A percentile compares a stretch with the other conserved stretches of the same genome.
Evolutionary conservation across 2,113 vertebrate species (phyloP).

Genomic region (Scytalopus superciliaris): DNA sequence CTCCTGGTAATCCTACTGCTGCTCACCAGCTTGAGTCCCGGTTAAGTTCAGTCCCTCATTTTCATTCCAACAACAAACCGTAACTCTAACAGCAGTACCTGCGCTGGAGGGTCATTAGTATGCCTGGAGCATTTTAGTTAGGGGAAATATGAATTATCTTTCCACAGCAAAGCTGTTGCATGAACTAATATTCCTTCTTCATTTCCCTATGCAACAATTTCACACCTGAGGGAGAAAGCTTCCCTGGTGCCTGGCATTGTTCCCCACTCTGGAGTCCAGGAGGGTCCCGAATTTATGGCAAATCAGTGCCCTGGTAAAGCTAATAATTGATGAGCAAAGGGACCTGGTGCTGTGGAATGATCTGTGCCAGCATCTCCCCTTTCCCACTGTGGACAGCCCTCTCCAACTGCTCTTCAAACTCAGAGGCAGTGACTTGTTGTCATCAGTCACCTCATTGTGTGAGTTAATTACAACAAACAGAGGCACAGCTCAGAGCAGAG

Average conservation of each 20-base stretch:
- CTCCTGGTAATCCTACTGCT: background rate
- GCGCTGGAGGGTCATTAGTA: background rate
- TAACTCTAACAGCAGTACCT: background rate
- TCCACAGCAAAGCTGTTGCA: background rate
- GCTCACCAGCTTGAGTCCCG: background rate
- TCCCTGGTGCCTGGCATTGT: background rate
- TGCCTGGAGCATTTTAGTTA: background rate
- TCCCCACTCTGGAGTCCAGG: background rate
- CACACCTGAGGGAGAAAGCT: slow-evolving; percentile 7
- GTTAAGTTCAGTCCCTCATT: background rate
- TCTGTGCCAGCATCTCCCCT: background rate
- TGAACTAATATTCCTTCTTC: background rate
- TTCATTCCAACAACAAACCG: background rate
- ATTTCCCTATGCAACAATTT: background rate
- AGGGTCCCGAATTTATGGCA: background rate
- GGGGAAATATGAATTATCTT: background rate
- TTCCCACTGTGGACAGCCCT: background rate
- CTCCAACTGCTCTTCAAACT: background rate
- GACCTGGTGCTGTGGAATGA: background rate
- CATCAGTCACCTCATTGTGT: background rate
- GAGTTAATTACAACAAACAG: background rate
- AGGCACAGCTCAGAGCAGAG: background rate
- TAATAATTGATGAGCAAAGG: background rate
- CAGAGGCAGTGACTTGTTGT: background rate
- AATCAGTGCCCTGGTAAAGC: background rate